Evolutionary conservation across 2,797 vertebrate genomes (phyloP).

Genomic region (Ctenopoma multispine): DNA sequence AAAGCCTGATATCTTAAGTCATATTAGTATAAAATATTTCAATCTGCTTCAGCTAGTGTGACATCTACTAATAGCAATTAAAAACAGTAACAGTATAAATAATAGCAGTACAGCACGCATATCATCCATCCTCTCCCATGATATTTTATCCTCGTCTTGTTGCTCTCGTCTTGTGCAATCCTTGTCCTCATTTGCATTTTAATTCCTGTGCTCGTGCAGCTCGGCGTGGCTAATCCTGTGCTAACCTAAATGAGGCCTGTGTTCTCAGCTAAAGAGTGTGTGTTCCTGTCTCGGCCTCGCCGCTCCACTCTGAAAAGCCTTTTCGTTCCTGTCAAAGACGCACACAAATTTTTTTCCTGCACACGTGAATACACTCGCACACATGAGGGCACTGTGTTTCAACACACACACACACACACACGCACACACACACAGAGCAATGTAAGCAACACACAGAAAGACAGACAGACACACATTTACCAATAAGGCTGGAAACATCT

Average conservation of each 20-base stretch:
- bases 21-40: conserved; percentile 32
- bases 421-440: not conserved
- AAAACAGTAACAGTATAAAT: conserved; percentile 46
- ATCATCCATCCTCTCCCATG: conserved; percentile 44
- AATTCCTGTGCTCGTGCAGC: conserved; percentile 77
- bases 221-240: conserved; percentile 79
- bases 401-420: conserved; percentile 6
- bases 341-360: conserved; percentile 17
- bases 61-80: conserved; percentile 64
- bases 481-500: conserved; percentile 53
- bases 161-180: conserved; percentile 74
- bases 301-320: conserved; percentile 43
- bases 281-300: conserved; percentile 65
- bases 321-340: conserved; percentile 37
- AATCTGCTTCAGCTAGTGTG: conserved; percentile 48
- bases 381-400: not conserved
- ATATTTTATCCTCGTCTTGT: conserved; percentile 72
- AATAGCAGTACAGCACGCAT: conserved; percentile 27
- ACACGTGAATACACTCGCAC: conserved; percentile 14
- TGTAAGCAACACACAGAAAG: conserved; percentile 5
- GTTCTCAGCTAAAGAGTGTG: conserved; percentile 78
- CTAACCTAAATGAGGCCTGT: conserved; percentile 84
- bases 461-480: conserved; percentile 25
- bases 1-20: conserved; percentile 35
- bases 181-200: conserved; percentile 85